phyloP scores from a whole-genome alignment of 1,140 invertebrate species.

The Sweltsa coloradensis region DNA sequence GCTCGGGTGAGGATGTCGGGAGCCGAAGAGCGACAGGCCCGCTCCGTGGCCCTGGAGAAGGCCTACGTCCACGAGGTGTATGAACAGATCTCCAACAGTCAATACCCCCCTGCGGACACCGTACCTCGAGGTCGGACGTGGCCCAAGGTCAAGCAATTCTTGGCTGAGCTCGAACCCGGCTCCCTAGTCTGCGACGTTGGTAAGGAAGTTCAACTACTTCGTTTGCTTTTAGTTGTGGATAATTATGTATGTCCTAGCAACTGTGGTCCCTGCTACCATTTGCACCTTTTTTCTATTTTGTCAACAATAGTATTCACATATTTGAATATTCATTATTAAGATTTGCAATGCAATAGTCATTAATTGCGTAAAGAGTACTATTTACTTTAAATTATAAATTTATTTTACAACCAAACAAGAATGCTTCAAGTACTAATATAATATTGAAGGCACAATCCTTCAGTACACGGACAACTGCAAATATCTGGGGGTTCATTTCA shows the following conservation, averaged over 20 bases:
- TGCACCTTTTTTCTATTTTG: too few species aligned
- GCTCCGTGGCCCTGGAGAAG: slow-evolving; percentile 77
- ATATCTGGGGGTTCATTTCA: too few species aligned
- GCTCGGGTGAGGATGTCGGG: slow-evolving; percentile 16
- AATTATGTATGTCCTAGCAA: slow-evolving; percentile 8
- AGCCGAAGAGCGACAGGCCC: slow-evolving; percentile 47
- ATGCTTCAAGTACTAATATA: too few species aligned
- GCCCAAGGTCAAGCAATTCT: slow-evolving; percentile 76
- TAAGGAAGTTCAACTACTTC: slow-evolving; percentile 41
- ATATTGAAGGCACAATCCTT: too few species aligned
- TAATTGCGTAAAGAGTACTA: too few species aligned
- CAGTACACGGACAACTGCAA: too few species aligned
- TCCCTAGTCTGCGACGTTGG: slow-evolving; percentile 88
- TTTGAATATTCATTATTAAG: too few species aligned
- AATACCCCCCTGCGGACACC: slow-evolving; percentile 32
- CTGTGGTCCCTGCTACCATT: slow-evolving; percentile 13
- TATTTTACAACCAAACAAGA: too few species aligned
- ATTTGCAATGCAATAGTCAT: too few species aligned
- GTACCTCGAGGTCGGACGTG: slow-evolving; percentile 57
- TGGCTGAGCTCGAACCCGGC: slow-evolving; percentile 75
- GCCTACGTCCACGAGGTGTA: slow-evolving; percentile 93
- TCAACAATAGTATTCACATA: too few species aligned
- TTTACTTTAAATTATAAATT: too few species aligned
- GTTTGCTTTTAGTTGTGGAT: not conserved
- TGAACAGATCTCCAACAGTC: slow-evolving; percentile 59